Percentiles rank a stretch among this genome's conserved stretches.
phyloP scores from a whole-genome alignment of 2,888 invertebrate genomes.

The Caenorhabditis japonica region DNA sequence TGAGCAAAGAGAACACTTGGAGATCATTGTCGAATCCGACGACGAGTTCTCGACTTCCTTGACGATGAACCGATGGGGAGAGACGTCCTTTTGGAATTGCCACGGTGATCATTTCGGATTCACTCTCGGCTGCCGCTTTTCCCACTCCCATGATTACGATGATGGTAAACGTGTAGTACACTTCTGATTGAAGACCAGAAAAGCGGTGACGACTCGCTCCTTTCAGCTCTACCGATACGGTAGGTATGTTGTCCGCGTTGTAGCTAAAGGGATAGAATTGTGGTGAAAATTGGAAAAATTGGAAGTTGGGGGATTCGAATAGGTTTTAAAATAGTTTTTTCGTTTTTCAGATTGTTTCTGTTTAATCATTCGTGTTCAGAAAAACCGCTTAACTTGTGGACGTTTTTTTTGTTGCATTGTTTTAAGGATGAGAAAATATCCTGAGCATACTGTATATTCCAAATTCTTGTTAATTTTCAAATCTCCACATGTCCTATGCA shows the following conservation, averaged over 20 bases:
- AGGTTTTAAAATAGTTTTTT: too few species aligned
- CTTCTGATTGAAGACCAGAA: slow-evolving; percentile 68
- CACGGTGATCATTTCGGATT: slow-evolving; percentile 74
- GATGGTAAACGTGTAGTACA: slow-evolving; percentile 76
- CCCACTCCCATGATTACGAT: slow-evolving; percentile 74
- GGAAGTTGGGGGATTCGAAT: too few species aligned
- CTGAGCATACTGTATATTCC: too few species aligned
- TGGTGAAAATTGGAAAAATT: too few species aligned
- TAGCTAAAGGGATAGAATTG: slow-evolving; percentile 38
- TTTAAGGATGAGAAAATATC: too few species aligned
- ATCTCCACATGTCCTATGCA: too few species aligned
- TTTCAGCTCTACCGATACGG: slow-evolving; percentile 68
- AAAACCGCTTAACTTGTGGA: too few species aligned
- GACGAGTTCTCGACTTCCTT: slow-evolving; percentile 72
- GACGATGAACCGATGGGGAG: slow-evolving; percentile 64
- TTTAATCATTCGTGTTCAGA: too few species aligned
- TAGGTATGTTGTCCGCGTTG: slow-evolving; percentile 58
- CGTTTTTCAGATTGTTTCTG: too few species aligned
- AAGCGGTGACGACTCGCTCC: slow-evolving; percentile 69
- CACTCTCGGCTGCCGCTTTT: slow-evolving; percentile 70
- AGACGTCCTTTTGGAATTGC: slow-evolving; percentile 65
- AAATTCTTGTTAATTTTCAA: too few species aligned
- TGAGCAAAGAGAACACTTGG: slow-evolving; percentile 68
- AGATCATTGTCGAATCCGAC: slow-evolving; percentile 74
- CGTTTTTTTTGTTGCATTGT: too few species aligned